These are phyloP conservation scores for Micrastur ruficollis DNA, from an alignment of 2,797 vertebrate species.

Conservation along the genomic window DNA sequence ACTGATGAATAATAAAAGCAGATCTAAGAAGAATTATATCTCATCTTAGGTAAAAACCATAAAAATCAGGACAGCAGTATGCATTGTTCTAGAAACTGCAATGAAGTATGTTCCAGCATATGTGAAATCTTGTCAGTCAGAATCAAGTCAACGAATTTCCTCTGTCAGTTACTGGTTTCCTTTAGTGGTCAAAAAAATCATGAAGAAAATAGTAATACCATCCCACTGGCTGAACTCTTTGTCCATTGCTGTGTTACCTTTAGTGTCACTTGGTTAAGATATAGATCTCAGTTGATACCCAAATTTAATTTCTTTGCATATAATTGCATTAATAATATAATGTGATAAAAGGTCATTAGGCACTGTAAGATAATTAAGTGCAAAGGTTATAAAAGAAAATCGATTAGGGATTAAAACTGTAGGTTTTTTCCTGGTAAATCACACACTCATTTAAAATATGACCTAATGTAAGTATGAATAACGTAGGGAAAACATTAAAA, in stretches of 20 bases:
- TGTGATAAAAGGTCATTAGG: constrained; percentile 49
- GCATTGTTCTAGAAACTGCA: not conserved
- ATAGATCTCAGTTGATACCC: not conserved
- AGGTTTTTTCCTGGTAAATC: constrained; percentile 8
- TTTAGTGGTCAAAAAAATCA: constrained; percentile 18
- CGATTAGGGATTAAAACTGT: not conserved
- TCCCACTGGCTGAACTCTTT: not conserved
- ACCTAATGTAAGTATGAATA: not conserved
- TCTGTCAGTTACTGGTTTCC: not conserved
- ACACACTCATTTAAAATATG: not conserved
- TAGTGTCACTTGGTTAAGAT: not conserved
- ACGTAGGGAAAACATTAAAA: not conserved
- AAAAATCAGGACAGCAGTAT: not conserved
- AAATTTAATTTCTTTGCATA: constrained; percentile 2
- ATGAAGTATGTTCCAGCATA: not conserved
- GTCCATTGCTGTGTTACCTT: not conserved
- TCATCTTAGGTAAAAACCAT: not conserved
- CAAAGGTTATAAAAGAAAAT: constrained; percentile 52
- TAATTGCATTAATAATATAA: constrained; percentile 15
- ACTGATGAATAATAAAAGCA: not conserved
- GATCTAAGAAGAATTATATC: not conserved
- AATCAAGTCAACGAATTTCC: not conserved
- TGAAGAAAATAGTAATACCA: not conserved
- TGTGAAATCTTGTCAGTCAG: not conserved
- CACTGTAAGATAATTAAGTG: constrained; percentile 23